Percentiles rank a stretch among this genome's conserved stretches.
Conservation (phyloP, 2,797 vertebrate genomes). For the Sebastes itinus region DNA sequence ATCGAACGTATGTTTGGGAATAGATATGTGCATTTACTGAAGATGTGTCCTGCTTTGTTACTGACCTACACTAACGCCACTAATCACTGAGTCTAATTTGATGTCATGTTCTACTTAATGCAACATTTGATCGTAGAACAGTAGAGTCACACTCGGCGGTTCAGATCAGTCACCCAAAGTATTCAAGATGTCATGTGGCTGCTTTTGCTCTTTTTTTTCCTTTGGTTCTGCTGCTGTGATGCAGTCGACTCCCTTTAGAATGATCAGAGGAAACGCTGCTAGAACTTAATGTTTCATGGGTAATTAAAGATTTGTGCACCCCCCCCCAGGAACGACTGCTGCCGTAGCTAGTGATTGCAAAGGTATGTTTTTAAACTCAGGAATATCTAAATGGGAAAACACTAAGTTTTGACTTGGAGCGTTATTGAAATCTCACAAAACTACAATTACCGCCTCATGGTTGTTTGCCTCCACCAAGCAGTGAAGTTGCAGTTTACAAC, state of each 20-base stretch:
- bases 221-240: neutral
- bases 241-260: slow-evolving; percentile 30
- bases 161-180: slow-evolving; percentile 18
- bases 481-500: too few species aligned
- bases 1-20: slow-evolving; percentile 44
- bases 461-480: too few species aligned
- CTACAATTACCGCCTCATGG: too few species aligned
- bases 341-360: slow-evolving; percentile 6
- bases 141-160: neutral
- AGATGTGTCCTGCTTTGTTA: slow-evolving; percentile 18
- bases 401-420: slow-evolving; percentile 23
- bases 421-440: slow-evolving; percentile 30
- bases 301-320: slow-evolving; percentile 55
- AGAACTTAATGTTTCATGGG: slow-evolving; percentile 61
- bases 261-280: slow-evolving; percentile 30
- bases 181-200: neutral
- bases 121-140: slow-evolving; percentile 17
- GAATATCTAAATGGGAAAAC: slow-evolving; percentile 47
- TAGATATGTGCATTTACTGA: slow-evolving; percentile 23
- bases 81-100: slow-evolving; percentile 52
- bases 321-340: slow-evolving; percentile 12
- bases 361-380: slow-evolving; percentile 46
- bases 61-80: slow-evolving; percentile 30
- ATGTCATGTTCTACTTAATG: slow-evolving; percentile 48
- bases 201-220: slow-evolving; percentile 11